phyloP scores from a whole-genome alignment of 2,113 vertebrate species.

The Petrocephalus zakoni region DNA sequence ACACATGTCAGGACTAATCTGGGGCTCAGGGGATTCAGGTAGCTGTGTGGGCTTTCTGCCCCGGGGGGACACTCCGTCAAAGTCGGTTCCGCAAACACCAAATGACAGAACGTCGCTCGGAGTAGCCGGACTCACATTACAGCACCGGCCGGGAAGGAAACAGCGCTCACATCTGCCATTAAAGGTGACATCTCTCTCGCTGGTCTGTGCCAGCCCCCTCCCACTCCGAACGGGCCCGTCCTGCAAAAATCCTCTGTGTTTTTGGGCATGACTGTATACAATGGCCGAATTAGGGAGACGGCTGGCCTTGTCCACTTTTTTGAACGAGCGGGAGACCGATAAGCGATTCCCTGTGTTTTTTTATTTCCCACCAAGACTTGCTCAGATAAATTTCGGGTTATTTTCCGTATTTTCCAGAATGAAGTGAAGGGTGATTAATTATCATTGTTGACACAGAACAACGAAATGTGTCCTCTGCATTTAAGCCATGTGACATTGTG shows the following conservation, averaged over 20 bases:
- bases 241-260: conserved; percentile 35
- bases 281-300: not conserved
- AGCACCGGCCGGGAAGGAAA: conserved; percentile 23
- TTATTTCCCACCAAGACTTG: not conserved
- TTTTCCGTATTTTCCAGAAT: not conserved
- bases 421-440: too few relatives aligned
- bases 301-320: not conserved
- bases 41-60: conserved; percentile 17
- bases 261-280: not conserved
- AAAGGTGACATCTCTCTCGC: conserved; percentile 58
- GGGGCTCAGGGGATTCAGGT: conserved; percentile 19
- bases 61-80: conserved; percentile 44
- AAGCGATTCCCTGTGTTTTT: not conserved
- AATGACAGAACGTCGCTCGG: conserved; percentile 55
- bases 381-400: not conserved
- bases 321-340: not conserved
- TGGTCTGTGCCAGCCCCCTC: conserved; percentile 45
- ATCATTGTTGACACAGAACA: too few relatives aligned
- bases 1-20: conserved; percentile 33
- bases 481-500: too few relatives aligned
- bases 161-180: conserved; percentile 51
- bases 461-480: too few relatives aligned
- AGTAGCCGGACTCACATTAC: conserved; percentile 55
- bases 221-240: conserved; percentile 31
- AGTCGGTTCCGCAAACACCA: conserved; percentile 45